Evolutionary conservation across 2,113 vertebrate species (phyloP), one percentile per base, ranked within the genome.

Genomic region (Piaya cayana): DNA sequence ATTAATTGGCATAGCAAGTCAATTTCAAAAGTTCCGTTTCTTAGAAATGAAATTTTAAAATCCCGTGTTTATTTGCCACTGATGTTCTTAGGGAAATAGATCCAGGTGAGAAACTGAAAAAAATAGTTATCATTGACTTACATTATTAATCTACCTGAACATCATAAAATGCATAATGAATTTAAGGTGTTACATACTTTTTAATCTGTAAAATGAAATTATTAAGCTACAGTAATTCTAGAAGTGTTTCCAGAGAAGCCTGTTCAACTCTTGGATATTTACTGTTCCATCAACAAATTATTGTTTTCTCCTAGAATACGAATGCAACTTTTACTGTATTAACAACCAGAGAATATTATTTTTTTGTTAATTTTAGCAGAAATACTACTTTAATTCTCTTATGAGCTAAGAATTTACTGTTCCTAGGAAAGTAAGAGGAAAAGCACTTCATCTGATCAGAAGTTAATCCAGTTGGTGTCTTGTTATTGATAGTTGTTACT

Each of bases 1-100:
- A 39, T 43, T 88, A 80, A 80, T 92, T 90, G 90, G 94, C 34
- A 65, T 39, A 75, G 47, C n/a, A 83, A 95, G 14, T 63, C 39
- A 60, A 86, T 92, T 88, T 82, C 50, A 86, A 27, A 90, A 81
- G 64, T 77, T 81, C n/a, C 2, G 21, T 86, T 96, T 92, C 76
- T 86, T 47, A 88, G 71, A 59, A 92, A 75, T 43, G 1, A 81
- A 74, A 67, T 70, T 90, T 77, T 59, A 56, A 92, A 86, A 92
- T 81, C 47, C 34, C 71, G 26, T n/a, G 29, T 37, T 12, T 74
- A 32, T 83, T 93, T 81, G 14, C 43, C 67, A 32, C 34, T 55
- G 8, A 67, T 71, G 43, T 32, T 56, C 47, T 59, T 64, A 34
- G 21, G 21, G 27, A 6, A 34, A 91, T 56, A 1, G 1, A 12